Evolutionary conservation across 2,888 invertebrate genomes (phyloP).

Genomic region (Pseudococcus viburni): DNA sequence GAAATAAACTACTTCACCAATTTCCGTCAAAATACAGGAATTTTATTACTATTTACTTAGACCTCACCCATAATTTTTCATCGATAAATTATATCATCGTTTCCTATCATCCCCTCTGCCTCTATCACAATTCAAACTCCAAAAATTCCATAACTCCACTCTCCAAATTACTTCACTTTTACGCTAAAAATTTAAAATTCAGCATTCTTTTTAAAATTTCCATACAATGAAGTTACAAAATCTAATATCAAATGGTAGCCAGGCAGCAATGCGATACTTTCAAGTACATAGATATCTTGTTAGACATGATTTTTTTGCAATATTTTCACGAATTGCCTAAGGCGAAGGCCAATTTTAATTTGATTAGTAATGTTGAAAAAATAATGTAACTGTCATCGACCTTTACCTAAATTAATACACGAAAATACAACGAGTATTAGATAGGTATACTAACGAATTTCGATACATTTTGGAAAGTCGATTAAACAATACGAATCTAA

Average conservation of each 20-base stretch:
- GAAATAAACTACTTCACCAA: too few species aligned
- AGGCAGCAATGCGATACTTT: conserved; percentile 42
- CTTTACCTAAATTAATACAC: conserved; percentile 38
- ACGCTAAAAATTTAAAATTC: not conserved
- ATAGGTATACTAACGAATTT: not conserved
- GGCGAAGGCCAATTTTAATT: conserved; percentile 55
- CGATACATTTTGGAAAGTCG: not conserved
- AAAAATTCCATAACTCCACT: not conserved
- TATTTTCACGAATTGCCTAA: conserved; percentile 49
- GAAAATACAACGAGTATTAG: not conserved
- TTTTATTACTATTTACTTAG: too few species aligned
- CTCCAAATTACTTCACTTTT: not conserved
- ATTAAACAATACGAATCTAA: not conserved
- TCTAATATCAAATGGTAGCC: not conserved
- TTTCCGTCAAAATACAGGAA: too few species aligned
- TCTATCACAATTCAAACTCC: not conserved
- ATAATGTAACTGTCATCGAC: conserved; percentile 48
- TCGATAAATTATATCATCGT: too few species aligned
- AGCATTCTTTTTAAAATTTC: conserved; percentile 16
- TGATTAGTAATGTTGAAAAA: conserved; percentile 52
- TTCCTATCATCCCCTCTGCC: too few species aligned
- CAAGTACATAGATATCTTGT: conserved; percentile 16
- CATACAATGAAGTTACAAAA: conserved; percentile 56
- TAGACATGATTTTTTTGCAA: conserved; percentile 50
- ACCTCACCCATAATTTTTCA: too few species aligned